phyloP scores from a whole-genome alignment of 2,888 invertebrate species.

The Byasa hedistus region DNA sequence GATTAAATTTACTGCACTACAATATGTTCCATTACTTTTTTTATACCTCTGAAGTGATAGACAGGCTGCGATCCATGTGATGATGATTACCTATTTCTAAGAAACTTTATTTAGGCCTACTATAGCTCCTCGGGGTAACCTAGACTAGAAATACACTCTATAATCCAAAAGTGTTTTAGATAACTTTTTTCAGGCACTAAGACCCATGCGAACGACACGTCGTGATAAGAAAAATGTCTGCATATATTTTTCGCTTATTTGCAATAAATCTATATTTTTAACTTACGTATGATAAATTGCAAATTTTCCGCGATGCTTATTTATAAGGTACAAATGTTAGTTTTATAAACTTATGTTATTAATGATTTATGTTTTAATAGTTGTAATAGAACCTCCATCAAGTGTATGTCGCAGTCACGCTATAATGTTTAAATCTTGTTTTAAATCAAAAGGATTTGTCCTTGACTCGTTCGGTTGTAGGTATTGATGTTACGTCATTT shows the following conservation, averaged over 20 bases:
- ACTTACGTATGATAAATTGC: not conserved
- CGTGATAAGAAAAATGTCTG: not conserved
- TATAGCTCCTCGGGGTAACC: no score
- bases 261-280: not conserved
- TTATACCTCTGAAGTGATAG: no score
- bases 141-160: no score
- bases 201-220: not conserved
- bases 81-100: no score
- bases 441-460: not conserved
- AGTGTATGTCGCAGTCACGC: not conserved
- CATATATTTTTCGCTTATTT: not conserved
- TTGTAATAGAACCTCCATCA: not conserved
- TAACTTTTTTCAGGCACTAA: not conserved
- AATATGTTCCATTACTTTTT: no score
- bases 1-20: no score
- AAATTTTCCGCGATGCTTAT: no score
- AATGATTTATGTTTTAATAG: not conserved
- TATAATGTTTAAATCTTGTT: conserved; percentile 5
- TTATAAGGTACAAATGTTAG: not conserved
- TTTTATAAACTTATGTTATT: not conserved
- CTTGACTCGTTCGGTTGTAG: not conserved
- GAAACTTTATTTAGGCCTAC: no score
- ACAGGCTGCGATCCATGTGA: no score
- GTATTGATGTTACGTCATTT: not conserved
- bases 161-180: no score